Conservation (phyloP, 2,797 vertebrate species). For the Alfaro cultratus region DNA sequence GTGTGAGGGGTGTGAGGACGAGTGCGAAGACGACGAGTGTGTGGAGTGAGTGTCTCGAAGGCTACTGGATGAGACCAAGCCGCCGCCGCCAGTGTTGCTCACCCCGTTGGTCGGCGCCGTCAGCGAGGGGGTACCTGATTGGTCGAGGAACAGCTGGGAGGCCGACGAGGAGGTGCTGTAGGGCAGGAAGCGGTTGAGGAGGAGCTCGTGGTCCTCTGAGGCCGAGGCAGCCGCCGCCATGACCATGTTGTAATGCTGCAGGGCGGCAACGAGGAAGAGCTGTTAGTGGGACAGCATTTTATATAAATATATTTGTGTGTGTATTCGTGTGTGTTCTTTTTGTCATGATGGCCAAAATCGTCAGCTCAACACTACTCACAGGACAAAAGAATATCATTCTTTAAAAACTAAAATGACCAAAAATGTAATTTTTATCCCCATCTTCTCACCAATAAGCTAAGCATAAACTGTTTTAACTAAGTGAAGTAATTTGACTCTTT, state of each 20-base stretch:
- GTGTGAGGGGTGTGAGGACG: conserved; percentile 64
- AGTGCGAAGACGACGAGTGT: conserved; percentile 68
- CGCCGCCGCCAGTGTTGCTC: conserved; percentile 90
- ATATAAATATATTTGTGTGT: not conserved
- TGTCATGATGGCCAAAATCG: too few relatives aligned
- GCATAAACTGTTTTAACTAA: too few relatives aligned
- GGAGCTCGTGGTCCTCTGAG: conserved; percentile 94
- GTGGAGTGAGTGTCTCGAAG: conserved; percentile 88
- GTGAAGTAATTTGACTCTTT: too few relatives aligned
- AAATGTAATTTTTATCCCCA: too few relatives aligned
- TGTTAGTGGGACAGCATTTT: conserved; percentile 5
- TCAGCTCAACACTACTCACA: too few relatives aligned
- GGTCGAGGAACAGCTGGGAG: conserved; percentile 95
- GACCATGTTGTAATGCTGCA: conserved; percentile 96
- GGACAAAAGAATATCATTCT: too few relatives aligned
- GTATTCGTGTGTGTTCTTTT: too few relatives aligned
- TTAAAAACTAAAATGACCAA: too few relatives aligned
- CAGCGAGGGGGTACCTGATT: conserved; percentile 85
- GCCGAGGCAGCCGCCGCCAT: conserved; percentile 91
- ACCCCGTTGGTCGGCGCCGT: conserved; percentile 80
- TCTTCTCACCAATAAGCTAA: too few relatives aligned
- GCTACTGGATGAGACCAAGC: conserved; percentile 91
- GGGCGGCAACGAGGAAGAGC: not conserved
- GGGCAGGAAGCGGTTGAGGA: conserved; percentile 93
- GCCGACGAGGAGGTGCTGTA: conserved; percentile 83